Evolutionary conservation across 2,113 vertebrate species (phyloP).

Genomic region (Loxodonta africana): DNA sequence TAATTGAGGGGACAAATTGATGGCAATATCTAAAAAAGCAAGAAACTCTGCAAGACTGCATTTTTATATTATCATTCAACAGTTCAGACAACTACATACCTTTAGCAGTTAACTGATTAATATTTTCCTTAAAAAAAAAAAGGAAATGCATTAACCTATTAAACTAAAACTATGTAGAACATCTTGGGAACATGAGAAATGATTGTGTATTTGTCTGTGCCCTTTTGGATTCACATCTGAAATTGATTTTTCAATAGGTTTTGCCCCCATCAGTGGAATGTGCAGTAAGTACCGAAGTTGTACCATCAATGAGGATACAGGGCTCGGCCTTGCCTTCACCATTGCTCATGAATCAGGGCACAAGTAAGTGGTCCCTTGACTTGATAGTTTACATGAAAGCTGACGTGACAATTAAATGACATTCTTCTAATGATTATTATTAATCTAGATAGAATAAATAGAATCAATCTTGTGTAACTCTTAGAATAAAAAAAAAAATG

Average conservation of each 20-base stretch:
- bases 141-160: background rate
- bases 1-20: background rate
- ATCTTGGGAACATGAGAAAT: slow-evolving; percentile 12
- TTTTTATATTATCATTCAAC: background rate
- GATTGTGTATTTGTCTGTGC: background rate
- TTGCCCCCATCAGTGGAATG: slow-evolving; percentile 99
- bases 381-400: background rate
- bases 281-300: slow-evolving; percentile 99
- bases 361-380: slow-evolving; percentile 91
- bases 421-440: background rate
- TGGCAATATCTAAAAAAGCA: background rate
- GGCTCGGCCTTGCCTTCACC: slow-evolving; percentile 97
- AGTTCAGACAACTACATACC: background rate
- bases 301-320: slow-evolving; percentile 99
- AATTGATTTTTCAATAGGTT: slow-evolving; percentile 89
- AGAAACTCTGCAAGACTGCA: background rate
- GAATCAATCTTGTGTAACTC: background rate
- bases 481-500: background rate
- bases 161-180: background rate
- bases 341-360: slow-evolving; percentile 99
- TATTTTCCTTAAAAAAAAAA: background rate
- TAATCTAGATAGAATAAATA: background rate
- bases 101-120: background rate
- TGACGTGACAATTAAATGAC: background rate
- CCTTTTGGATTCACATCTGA: slow-evolving; percentile 59